A percentile compares a stretch with the other conserved stretches of the same genome.
These are phyloP conservation scores for Sinocyclocheilus maitianheensis DNA, from an alignment of 2,113 vertebrate genomes.

Conservation along the genomic window DNA sequence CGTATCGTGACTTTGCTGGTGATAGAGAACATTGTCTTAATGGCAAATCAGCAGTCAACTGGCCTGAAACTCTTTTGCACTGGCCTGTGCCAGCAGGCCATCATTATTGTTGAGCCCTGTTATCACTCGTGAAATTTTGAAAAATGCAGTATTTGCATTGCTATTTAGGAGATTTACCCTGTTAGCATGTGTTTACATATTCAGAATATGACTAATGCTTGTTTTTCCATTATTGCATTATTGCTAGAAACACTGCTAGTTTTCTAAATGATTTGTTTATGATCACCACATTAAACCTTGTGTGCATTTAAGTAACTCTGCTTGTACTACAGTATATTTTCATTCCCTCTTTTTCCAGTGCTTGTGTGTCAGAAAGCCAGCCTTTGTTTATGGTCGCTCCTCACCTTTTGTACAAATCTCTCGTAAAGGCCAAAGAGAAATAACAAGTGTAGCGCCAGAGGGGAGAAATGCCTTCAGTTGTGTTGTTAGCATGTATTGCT, in stretches of 20 bases:
- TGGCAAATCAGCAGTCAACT: no score
- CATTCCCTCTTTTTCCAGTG: not conserved
- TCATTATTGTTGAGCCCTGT: not conserved
- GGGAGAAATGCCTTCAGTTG: conserved; percentile 15
- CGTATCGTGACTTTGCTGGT: no score
- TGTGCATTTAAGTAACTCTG: not conserved
- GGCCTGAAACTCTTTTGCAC: no score
- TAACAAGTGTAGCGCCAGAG: conserved; percentile 24
- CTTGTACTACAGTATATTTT: not conserved
- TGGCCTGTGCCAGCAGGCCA: not conserved
- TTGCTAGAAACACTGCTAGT: not conserved
- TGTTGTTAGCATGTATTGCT: conserved; percentile 34
- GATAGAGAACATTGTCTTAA: no score
- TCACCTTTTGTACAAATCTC: conserved; percentile 11
- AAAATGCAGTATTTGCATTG: not conserved
- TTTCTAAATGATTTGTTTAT: not conserved
- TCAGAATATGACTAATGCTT: not conserved
- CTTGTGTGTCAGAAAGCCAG: not conserved
- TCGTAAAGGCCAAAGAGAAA: conserved; percentile 16
- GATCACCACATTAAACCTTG: not conserved
- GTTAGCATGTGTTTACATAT: not conserved
- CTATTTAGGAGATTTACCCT: not conserved
- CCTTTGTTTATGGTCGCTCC: conserved; percentile 19
- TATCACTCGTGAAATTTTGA: not conserved
- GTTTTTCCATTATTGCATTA: not conserved